Evolutionary conservation across 2,113 vertebrate species (phyloP).

Genomic region (Thymallus thymallus): DNA sequence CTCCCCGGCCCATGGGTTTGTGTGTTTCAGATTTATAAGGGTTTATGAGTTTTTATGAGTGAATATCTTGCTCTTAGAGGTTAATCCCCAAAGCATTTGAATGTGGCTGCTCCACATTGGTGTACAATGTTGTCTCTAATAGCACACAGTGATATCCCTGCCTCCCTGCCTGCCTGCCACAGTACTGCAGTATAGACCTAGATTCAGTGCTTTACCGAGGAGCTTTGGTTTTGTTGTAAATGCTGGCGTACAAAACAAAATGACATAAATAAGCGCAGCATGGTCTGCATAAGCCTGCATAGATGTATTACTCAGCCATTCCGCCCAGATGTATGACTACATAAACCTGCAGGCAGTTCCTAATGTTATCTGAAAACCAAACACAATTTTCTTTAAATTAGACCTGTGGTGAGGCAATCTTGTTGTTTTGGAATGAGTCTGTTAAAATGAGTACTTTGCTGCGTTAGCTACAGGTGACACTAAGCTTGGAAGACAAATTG

Average conservation of each 20-base stretch:
- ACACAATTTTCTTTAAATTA: conserved; percentile 38
- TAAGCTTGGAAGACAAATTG: conserved; percentile 31
- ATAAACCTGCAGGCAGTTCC: conserved; percentile 16
- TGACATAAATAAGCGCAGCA: conserved; percentile 18
- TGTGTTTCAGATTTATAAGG: conserved; percentile 60
- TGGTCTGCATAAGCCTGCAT: conserved; percentile 1
- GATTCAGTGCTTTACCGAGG: not conserved
- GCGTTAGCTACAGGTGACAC: conserved; percentile 36
- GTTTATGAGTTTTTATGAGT: conserved; percentile 50
- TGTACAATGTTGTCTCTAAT: not conserved
- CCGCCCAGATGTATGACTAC: conserved; percentile 21
- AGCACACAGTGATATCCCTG: not conserved
- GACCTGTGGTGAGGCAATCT: conserved; percentile 27
- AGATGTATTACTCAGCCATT: conserved; percentile 23
- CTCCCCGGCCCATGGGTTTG: not conserved
- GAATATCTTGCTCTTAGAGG: conserved; percentile 60
- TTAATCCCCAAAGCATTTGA: conserved; percentile 66
- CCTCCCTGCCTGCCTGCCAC: too few relatives aligned
- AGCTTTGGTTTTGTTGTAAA: conserved; percentile 2
- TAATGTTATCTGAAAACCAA: conserved; percentile 25
- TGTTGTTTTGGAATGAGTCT: conserved; percentile 17
- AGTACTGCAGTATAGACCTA: not conserved
- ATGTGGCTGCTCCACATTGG: conserved; percentile 1
- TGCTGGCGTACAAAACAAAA: conserved; percentile 17
- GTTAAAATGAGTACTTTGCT: not conserved